phyloP scores from a whole-genome alignment of 2,888 invertebrate genomes.

The Acleris holmiana region DNA sequence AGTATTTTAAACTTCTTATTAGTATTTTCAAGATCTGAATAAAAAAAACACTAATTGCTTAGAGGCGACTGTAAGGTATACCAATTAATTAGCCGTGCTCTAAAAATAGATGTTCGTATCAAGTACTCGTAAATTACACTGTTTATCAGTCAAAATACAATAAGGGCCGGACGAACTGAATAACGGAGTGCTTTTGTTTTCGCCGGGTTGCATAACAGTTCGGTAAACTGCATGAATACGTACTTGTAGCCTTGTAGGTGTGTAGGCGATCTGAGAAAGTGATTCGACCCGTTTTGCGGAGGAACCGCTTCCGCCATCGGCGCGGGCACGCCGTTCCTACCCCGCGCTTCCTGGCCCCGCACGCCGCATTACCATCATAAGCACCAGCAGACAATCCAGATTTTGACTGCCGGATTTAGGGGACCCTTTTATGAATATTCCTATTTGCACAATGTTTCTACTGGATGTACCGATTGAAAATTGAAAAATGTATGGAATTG shows the following conservation, averaged over 20 bases:
- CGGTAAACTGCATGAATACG: slow-evolving; percentile 47
- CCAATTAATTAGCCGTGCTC: slow-evolving; percentile 12
- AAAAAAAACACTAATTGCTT: no score
- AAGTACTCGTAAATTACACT: slow-evolving; percentile 24
- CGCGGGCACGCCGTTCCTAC: slow-evolving; percentile 46
- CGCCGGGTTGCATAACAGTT: slow-evolving; percentile 52
- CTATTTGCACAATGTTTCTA: no score
- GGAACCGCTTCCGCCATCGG: slow-evolving; percentile 54
- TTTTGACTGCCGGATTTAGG: not conserved
- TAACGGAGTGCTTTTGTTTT: slow-evolving; percentile 47
- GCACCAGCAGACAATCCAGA: slow-evolving; percentile 9
- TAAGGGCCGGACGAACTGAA: slow-evolving; percentile 37
- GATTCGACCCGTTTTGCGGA: slow-evolving; percentile 59
- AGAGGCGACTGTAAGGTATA: no score
- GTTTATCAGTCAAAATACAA: slow-evolving; percentile 43
- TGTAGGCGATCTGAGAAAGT: slow-evolving; percentile 35
- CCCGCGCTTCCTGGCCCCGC: slow-evolving; percentile 51
- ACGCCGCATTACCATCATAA: slow-evolving; percentile 44
- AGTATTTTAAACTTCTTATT: no score
- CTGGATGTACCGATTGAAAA: no score
- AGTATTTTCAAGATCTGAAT: no score
- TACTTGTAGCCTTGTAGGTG: slow-evolving; percentile 15
- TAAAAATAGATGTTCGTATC: slow-evolving; percentile 28
- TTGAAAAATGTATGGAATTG: no score
- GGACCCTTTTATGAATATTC: not conserved